Base-by-base conservation (phyloP, 2,797 vertebrate species). In the Typhlichthys eigenmanni region DNA sequence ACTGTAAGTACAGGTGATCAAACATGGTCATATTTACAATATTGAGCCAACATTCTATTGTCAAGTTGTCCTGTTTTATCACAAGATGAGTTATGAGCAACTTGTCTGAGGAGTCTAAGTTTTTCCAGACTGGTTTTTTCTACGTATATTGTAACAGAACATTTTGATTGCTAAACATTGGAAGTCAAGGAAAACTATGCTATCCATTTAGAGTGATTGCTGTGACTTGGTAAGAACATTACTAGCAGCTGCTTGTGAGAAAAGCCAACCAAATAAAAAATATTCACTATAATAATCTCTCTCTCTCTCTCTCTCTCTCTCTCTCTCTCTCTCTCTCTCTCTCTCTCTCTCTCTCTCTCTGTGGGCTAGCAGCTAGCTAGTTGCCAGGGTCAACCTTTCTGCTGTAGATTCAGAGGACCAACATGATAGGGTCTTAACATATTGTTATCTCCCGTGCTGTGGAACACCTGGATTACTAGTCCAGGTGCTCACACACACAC, bases 361-460 rank as follows among this genome's bases (percentile, higher is more conserved):
- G 70, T 76, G 24, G 24, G 24, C 24, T 24, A 24, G 19, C 19
- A 24, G 19, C 2, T 24, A 24, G 24, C 24, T 24, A 3, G 24
- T 71, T 63, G 60, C 45, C 1, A 38, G 58, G 82, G 84, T 90
- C 81, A 83, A 70, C 29, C 71, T 74, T 64, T 68, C 66, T 80
- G 60, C 71, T 81, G 78, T 75, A 83, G 74, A 83, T 85, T 72
- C 74, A 67, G 75, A 75, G 69, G 77, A 75, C 72, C 66, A 69
- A 67, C 64, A 49, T 16, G 57, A 78, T 54, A 72, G 60, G 63
- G 66, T 71, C 58, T 68, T 63, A 67, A 70, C 49, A 71, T 78
- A 86, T 84, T 88, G 80, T 81, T 84, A 86, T 87, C 84, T 82
- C 49, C 43, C 75, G 72, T 74, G 76, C 69, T 85, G 73, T 66